These are phyloP conservation scores for Antennarius maculatus DNA, from an alignment of 2,797 vertebrate genomes.

Conservation along the genomic window DNA sequence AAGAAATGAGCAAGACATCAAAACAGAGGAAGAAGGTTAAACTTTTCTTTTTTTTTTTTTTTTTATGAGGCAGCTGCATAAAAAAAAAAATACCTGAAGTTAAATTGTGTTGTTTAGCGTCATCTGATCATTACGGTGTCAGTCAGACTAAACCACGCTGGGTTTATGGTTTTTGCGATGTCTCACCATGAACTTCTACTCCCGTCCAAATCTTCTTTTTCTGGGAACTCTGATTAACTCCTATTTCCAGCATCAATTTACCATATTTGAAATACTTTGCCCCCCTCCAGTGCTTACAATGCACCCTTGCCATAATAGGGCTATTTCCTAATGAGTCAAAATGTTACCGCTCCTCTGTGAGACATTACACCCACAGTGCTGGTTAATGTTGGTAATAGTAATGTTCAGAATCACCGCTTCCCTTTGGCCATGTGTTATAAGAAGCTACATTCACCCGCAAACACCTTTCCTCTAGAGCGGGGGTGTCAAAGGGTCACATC, in stretches of 20 bases:
- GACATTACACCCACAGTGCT: not conserved
- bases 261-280: conserved; percentile 12
- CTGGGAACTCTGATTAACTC: conserved; percentile 30
- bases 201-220: conserved; percentile 1
- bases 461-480: not conserved
- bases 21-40: too few species aligned
- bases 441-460: conserved; percentile 5
- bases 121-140: not conserved
- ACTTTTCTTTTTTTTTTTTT: not conserved
- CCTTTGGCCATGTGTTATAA: not conserved
- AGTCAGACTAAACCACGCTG: not conserved
- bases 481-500: too few species aligned
- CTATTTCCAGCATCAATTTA: conserved; percentile 18
- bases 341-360: conserved; percentile 1
- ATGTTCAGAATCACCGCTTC: not conserved
- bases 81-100: not conserved
- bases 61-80: not conserved
- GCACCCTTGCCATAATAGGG: not conserved
- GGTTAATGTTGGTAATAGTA: conserved; percentile 3
- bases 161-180: conserved; percentile 11
- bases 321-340: conserved; percentile 3
- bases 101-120: not conserved
- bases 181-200: not conserved
- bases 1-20: too few species aligned
- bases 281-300: conserved; percentile 7